Conservation (phyloP, 2,888 invertebrate genomes). For the Ditylenchus weischeri region DNA sequence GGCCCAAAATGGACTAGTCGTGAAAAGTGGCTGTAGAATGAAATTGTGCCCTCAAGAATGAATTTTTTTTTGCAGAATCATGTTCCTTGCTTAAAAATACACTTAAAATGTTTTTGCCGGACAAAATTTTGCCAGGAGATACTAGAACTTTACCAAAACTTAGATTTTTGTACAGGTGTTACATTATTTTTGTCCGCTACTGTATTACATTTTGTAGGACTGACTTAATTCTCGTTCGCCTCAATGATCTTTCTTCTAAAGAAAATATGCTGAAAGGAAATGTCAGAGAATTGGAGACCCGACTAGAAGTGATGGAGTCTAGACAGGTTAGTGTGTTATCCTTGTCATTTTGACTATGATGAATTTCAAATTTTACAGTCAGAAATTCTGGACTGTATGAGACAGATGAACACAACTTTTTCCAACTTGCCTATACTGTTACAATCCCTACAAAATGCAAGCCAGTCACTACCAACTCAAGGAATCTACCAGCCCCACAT, state of each 20-base stretch:
- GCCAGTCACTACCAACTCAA: conserved; percentile 45
- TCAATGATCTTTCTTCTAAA: conserved; percentile 60
- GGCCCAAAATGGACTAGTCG: no score
- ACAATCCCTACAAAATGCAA: conserved; percentile 23
- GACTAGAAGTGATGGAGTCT: conserved; percentile 46
- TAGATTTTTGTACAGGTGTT: no score
- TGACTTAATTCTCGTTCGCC: conserved; percentile 61
- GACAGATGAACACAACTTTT: conserved; percentile 34
- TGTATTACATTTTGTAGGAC: conserved; percentile 30
- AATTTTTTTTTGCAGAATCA: no score
- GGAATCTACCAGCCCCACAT: conserved; percentile 43
- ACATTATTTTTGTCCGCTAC: no score
- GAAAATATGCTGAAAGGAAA: conserved; percentile 42
- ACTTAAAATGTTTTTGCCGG: no score
- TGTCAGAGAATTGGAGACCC: conserved; percentile 43
- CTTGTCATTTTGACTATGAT: not conserved
- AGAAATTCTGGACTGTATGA: conserved; percentile 40
- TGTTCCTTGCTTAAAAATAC: no score
- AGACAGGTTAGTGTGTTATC: conserved; percentile 32
- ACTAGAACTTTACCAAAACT: no score
- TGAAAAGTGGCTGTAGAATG: no score
- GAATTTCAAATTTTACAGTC: conserved; percentile 26
- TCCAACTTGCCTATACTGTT: conserved; percentile 23
- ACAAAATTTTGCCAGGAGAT: no score
- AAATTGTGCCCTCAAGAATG: no score